Base-by-base conservation (phyloP, 2,797 vertebrate genomes). In the Nasua narica region DNA sequence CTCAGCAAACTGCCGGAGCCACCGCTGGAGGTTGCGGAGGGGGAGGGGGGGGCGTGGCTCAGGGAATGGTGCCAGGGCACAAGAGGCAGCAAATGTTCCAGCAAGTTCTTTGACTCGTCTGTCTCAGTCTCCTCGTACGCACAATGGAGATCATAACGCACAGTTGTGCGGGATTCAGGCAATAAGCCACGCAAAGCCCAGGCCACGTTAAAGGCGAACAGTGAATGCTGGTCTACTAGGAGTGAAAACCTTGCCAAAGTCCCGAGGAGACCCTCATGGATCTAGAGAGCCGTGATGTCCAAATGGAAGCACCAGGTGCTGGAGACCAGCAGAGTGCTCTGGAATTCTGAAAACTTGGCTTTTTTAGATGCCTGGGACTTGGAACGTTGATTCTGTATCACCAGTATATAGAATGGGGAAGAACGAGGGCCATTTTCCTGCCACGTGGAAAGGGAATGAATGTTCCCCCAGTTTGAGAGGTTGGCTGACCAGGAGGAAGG, bases 51-150 rank as follows among this genome's bases (percentile, higher is more conserved):
- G 40, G 40, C n/a, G n/a, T n/a, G 40, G 40, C 40, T 40, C 0
- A 4, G 23, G 27, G 70, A 92, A 60, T 46, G 48, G 50, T 86
- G 35, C 23, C 82, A 37, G 52, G 76, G 50, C 52, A 37, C 29
- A 56, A 54, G 58, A 96, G 60, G 82, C 60, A 23, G 82, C 60
- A 19, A 72, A 70, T 25, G 67, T 62, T 83, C 83, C 62, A 72
- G 54, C 27, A 35, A 69, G 60, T 83, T 91, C 92, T 89, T 88
- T 48, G 60, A 89, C 25, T 50, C 67, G 18, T 90, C 46, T 12
- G 32, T 81, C 95, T 96, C 52, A 10, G 37, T 95, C 87, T 92
- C 82, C n/a, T 92, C 78, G 32, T 46, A 52, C 58, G 83, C 87
- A 91, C 91, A 89, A 62, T 48, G 56, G 60, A 74, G 88, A 92